Conservation (phyloP, 1,140 invertebrate genomes). For the Batillaria attramentaria region DNA sequence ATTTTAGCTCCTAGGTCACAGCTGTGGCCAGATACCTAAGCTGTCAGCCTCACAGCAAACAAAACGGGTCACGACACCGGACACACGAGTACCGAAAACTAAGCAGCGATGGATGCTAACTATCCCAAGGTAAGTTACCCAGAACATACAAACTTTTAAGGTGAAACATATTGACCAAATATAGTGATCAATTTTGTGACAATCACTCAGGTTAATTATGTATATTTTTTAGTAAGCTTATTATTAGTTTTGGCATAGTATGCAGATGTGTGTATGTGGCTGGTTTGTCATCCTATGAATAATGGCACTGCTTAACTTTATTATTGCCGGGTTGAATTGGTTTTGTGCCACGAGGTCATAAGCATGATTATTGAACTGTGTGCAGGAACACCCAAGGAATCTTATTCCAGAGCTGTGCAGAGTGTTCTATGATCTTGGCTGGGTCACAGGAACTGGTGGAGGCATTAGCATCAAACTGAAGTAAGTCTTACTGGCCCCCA, state of each 20-base stretch:
- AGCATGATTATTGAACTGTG: background rate
- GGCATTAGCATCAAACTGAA: slow-evolving; percentile 92
- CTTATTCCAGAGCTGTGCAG: slow-evolving; percentile 91
- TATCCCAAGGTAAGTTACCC: no score
- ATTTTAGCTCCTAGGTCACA: no score
- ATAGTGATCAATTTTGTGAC: no score
- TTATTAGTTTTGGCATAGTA: background rate
- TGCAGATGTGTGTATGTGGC: background rate
- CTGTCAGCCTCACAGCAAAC: no score
- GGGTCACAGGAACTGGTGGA: slow-evolving; percentile 94
- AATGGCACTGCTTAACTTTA: background rate
- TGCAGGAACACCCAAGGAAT: slow-evolving; percentile 81
- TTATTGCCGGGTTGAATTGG: background rate
- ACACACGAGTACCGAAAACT: no score
- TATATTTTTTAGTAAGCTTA: background rate
- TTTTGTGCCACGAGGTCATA: background rate
- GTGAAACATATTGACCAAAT: no score
- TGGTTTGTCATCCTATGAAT: background rate
- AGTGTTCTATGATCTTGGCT: slow-evolving; percentile 93
- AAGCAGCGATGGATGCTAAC: no score
- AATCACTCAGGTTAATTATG: background rate
- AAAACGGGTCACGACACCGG: no score
- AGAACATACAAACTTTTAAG: no score
- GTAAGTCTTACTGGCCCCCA: slow-evolving; percentile 76
- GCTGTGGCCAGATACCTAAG: no score